A percentile compares a stretch with the other conserved stretches of the same genome.
phyloP scores from a whole-genome alignment of 92 coral and sea anemone species.

The Epizoanthus scotinus region DNA sequence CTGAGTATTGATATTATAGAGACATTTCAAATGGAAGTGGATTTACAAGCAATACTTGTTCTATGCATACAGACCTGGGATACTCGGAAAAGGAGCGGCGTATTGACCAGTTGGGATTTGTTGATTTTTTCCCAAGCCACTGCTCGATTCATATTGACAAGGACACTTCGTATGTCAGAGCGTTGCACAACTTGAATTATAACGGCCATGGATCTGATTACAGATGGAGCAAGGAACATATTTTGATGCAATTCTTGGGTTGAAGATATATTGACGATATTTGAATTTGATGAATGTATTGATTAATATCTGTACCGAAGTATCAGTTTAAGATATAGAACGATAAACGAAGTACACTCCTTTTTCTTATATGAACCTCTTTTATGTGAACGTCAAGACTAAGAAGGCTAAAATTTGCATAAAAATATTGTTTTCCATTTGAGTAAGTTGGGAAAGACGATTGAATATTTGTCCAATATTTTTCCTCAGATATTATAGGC shows the following conservation, averaged over 20 bases:
- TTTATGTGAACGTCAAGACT: too few relatives aligned
- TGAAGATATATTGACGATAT: not conserved
- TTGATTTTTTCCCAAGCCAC: slow-evolving; percentile 25
- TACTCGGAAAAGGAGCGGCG: slow-evolving; percentile 10
- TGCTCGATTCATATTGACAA: slow-evolving; percentile 23
- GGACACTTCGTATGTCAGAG: slow-evolving; percentile 6
- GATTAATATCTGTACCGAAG: too few relatives aligned
- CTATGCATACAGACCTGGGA: not conserved
- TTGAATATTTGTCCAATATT: too few relatives aligned
- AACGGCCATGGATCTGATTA: not conserved
- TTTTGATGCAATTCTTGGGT: slow-evolving; percentile 34
- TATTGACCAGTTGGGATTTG: slow-evolving; percentile 20
- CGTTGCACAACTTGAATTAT: not conserved
- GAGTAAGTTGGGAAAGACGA: too few relatives aligned
- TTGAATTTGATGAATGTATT: not conserved
- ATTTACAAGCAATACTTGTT: not conserved
- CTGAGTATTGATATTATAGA: not conserved
- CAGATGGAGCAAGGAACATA: slow-evolving; percentile 31
- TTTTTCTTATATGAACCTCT: too few relatives aligned
- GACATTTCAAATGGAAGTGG: not conserved
- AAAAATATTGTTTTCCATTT: too few relatives aligned
- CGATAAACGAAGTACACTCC: too few relatives aligned
- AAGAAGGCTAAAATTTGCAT: too few relatives aligned
- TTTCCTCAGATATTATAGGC: too few relatives aligned
- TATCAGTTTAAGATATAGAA: too few relatives aligned